Evolutionary conservation across 2,113 vertebrate genomes (phyloP), one percentile per base, ranked within the genome.

Genomic region (Oryzias melastigma): DNA sequence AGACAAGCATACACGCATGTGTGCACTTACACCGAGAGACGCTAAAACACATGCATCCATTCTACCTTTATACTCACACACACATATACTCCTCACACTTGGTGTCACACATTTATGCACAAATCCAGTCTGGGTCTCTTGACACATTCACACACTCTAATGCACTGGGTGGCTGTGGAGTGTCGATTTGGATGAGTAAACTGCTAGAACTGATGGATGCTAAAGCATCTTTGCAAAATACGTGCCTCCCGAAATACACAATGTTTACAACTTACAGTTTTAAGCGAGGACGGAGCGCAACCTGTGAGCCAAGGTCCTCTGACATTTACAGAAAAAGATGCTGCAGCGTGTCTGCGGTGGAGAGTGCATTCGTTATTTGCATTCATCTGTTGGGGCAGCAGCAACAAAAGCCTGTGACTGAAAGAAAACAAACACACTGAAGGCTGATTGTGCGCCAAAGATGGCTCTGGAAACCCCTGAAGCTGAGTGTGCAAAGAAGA

Each of bases 41-140:
- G 10, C 35, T 35, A 12, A 72, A 83, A 82, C 80, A 73, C 77
- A 71, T 67, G 74, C 74, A 79, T 62, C 60, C 62, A 69, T 61
- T 77, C 58, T 80, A 83, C 77, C 77, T 85, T 82, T 83, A 72
- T 61, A 55, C 70, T 71, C 69, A 62, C 67, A 78, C 76, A 76
- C 73, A 75, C 76, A 68, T 62, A 18, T 13, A 18, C 70, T 42
- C 50, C 77, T 83, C 75, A 46, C 79, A 78, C 80, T 67, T 47
- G 25, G 57, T 66, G 67, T 80, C 63, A 73, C 68, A 77, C 65
- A 51, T 83, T 77, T 55, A 71, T 75, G 77, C 71, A 78, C 74
- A 68, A 60, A 80, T 71, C 59, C 75, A 53, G 66, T 18, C 71
- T 65, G 46, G 22, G 43, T 75, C 71, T 77, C 77, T 45, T 65